phyloP scores from a whole-genome alignment of 2,113 vertebrate species.

The Rhinolophus sinicus region DNA sequence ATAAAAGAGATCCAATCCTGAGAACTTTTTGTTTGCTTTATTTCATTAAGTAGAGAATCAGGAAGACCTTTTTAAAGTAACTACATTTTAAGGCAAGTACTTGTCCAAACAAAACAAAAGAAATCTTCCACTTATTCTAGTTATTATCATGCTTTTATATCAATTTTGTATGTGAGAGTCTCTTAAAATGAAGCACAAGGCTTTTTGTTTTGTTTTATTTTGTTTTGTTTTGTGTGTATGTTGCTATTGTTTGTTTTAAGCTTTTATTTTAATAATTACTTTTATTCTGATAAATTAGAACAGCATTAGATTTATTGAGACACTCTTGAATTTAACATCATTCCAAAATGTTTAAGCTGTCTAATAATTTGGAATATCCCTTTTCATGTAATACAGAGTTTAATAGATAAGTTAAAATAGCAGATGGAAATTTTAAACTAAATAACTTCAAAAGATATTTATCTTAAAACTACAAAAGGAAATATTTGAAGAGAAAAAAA shows the following conservation, averaged over 20 bases:
- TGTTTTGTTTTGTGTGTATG: neutral
- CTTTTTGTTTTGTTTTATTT: neutral
- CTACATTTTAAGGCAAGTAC: neutral
- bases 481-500: neutral
- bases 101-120: neutral
- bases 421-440: neutral
- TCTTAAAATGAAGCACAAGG: neutral
- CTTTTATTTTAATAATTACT: neutral
- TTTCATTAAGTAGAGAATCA: neutral
- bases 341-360: neutral
- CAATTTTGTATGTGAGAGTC: neutral
- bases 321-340: neutral
- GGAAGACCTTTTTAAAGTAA: neutral
- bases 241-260: neutral
- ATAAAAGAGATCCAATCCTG: neutral
- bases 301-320: neutral
- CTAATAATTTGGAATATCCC: neutral
- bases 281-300: neutral
- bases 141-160: neutral
- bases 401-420: neutral
- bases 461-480: slow-evolving; percentile 11
- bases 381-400: neutral
- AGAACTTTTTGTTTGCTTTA: neutral
- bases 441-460: neutral
- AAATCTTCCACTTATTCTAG: neutral